A percentile compares a stretch with the other conserved stretches of the same genome.
phyloP scores from a whole-genome alignment of 2,888 invertebrate species.

The Euplagia quadripunctaria region DNA sequence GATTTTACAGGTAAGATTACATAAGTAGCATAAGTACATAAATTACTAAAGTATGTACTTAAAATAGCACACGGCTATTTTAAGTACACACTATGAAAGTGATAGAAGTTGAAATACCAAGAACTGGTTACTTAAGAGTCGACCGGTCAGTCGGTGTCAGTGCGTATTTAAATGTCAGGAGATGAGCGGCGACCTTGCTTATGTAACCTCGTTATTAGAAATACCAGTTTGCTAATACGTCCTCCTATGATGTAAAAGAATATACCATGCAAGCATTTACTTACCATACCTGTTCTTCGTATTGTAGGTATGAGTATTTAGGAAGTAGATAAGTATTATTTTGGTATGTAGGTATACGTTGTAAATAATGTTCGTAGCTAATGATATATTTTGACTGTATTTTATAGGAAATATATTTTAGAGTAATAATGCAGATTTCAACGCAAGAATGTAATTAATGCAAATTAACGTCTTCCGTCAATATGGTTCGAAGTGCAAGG shows the following conservation, averaged over 20 bases:
- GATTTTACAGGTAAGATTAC: conserved; percentile 76
- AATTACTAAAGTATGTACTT: conserved; percentile 10
- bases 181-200: conserved; percentile 81
- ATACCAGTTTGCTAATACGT: conserved; percentile 74
- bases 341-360: not conserved
- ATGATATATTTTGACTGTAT: conserved; percentile 15
- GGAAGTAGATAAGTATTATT: not conserved
- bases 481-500: conserved; percentile 23
- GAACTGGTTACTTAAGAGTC: conserved; percentile 76
- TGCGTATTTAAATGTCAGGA: conserved; percentile 77
- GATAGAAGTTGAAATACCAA: conserved; percentile 58
- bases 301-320: not conserved
- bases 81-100: conserved; percentile 41
- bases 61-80: too few relatives aligned
- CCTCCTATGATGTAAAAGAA: conserved; percentile 54
- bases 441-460: conserved; percentile 13
- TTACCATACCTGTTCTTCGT: conserved; percentile 34
- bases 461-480: conserved; percentile 11
- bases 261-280: conserved; percentile 35
- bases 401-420: too few relatives aligned
- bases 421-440: conserved; percentile 19
- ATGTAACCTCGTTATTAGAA: conserved; percentile 77
- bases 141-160: conserved; percentile 73
- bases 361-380: not conserved
- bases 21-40: conserved; percentile 20